Base-by-base conservation (phyloP, 1,140 invertebrate species). In the Meloidogyne exigua region DNA sequence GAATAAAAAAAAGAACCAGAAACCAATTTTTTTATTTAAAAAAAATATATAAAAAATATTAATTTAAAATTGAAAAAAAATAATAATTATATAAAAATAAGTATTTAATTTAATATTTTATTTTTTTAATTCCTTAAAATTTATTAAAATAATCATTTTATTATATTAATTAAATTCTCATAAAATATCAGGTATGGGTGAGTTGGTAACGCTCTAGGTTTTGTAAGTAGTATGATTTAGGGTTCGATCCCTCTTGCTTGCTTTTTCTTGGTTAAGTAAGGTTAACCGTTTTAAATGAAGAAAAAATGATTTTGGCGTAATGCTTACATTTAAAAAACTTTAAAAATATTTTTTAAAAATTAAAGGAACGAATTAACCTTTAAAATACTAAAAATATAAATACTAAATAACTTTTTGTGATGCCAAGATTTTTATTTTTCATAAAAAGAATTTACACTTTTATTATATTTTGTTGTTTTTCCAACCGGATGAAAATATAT, bases 111-210 rank as follows among this genome's bases (percentile, higher is more conserved):
- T 21, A 15, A 36, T n/a, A 25, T 32, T 39, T 49, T 69, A 39
- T 36, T 69, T 69, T 69, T 69, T 69, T 39, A 44, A 26, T 10
- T 69, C 36, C 10, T 23, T 23, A 49, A 36, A 23, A 69, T 44
- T 69, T 69, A 36, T 69, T 23, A 49, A 69, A 32, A 32, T 32
- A 32, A 32, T 32, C 2, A 32, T 32, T 32, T 32, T 32, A 32
- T 32, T 7, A 32, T 3, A 32, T 32, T 32, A 32, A 32, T 3
- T 32, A 32, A 32, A 3, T 32, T 3, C 7, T 32, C 28, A 3
- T 7, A 3, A 3, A 32, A 32, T 32, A 2, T 32, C 28, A 9
- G 67, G 21, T 32, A 23, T 7, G n/a, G 67, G 1, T n/a, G 2
- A 68, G 67, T 10, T 18, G 21, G 67, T 68, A 42, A 68, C 32